These are phyloP conservation scores for Papilio machaon DNA, from an alignment of 1,140 invertebrate species.

Conservation along the genomic window DNA sequence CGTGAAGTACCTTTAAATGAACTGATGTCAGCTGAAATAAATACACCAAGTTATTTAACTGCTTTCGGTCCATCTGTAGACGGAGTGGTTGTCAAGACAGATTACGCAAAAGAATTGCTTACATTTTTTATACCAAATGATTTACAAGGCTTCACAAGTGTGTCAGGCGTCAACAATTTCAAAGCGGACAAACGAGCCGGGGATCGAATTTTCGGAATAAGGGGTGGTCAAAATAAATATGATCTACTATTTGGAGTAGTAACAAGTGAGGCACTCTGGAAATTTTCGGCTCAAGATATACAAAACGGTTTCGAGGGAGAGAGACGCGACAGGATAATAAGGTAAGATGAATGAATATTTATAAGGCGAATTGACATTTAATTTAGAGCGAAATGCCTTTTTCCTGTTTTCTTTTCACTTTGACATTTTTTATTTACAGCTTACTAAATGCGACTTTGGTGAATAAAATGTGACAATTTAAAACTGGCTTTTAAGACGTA, in stretches of 20 bases:
- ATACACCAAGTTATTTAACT: slow-evolving; percentile 91
- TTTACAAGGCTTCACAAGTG: slow-evolving; percentile 64
- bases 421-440: slow-evolving; percentile 6
- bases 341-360: slow-evolving; percentile 59
- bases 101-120: slow-evolving; percentile 88
- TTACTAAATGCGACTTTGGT: slow-evolving; percentile 5
- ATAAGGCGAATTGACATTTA: slow-evolving; percentile 53
- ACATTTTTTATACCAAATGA: slow-evolving; percentile 78
- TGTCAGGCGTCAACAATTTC: slow-evolving; percentile 78
- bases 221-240: slow-evolving; percentile 84
- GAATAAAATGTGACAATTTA: background rate
- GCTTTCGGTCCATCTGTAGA: slow-evolving; percentile 94
- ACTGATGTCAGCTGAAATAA: slow-evolving; percentile 89
- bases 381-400: slow-evolving; percentile 34
- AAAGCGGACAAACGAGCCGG: slow-evolving; percentile 84
- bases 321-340: slow-evolving; percentile 93
- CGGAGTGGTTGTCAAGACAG: slow-evolving; percentile 91
- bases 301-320: slow-evolving; percentile 94
- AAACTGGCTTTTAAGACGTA: background rate
- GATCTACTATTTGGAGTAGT: slow-evolving; percentile 93
- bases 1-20: slow-evolving; percentile 89
- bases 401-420: slow-evolving; percentile 20
- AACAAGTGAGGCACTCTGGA: slow-evolving; percentile 91
- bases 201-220: slow-evolving; percentile 78
- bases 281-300: slow-evolving; percentile 92